A percentile compares a stretch with the other conserved stretches of the same genome.
Evolutionary conservation across 2,888 invertebrate genomes (phyloP).

Genomic region (Unio delphinus): DNA sequence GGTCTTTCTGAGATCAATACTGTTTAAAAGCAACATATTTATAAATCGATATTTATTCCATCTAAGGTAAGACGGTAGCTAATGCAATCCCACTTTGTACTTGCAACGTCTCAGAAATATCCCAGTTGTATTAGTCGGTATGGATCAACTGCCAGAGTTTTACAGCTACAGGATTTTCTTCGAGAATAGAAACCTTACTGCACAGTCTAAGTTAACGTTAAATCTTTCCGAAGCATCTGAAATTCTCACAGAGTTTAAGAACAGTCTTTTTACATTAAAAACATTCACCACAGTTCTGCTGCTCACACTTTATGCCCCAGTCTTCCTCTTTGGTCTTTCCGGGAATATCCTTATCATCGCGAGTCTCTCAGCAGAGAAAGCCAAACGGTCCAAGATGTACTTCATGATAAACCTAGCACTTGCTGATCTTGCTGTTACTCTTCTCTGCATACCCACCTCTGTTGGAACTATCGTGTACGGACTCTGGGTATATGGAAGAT

Average conservation of each 20-base stretch:
- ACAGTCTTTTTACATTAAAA: slow-evolving; percentile 27
- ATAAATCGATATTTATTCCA: too few species aligned
- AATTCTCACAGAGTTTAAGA: slow-evolving; percentile 36
- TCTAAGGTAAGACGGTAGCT: too few species aligned
- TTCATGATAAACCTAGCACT: slow-evolving; percentile 83
- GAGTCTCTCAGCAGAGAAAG: slow-evolving; percentile 39
- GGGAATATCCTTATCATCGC: slow-evolving; percentile 58
- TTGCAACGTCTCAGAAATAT: too few species aligned
- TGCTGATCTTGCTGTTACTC: slow-evolving; percentile 84
- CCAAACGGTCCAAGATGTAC: slow-evolving; percentile 74
- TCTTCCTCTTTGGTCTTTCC: slow-evolving; percentile 49
- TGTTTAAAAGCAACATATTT: too few species aligned
- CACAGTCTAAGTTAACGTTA: slow-evolving; percentile 13
- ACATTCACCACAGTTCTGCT: slow-evolving; percentile 47
- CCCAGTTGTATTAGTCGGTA: slow-evolving; percentile 6
- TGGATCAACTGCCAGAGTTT: slow-evolving; percentile 37
- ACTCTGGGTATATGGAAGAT: slow-evolving; percentile 75
- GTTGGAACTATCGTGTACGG: slow-evolving; percentile 69
- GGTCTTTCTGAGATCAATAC: too few species aligned
- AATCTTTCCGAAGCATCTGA: slow-evolving; percentile 35
- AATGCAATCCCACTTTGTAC: too few species aligned
- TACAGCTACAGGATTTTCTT: slow-evolving; percentile 24
- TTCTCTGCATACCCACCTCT: slow-evolving; percentile 84
- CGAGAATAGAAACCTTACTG: slow-evolving; percentile 13
- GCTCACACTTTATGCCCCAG: slow-evolving; percentile 49